Evolutionary conservation across 2,113 vertebrate species (phyloP).

Genomic region (Aythya baeri): DNA sequence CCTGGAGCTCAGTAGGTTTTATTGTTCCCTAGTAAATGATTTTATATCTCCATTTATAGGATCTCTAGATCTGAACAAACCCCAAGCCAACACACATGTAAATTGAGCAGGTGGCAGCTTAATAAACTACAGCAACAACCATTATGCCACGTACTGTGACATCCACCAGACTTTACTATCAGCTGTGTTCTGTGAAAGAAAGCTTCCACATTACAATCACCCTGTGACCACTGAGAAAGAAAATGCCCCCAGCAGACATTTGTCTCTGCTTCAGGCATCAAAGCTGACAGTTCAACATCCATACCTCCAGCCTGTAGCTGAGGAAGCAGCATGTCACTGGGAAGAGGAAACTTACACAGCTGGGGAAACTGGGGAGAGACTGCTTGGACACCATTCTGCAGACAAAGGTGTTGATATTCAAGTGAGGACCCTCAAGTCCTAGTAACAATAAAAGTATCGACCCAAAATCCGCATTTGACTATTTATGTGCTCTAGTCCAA

Average conservation of each 20-base stretch:
- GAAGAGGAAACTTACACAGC: not conserved
- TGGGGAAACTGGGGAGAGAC: no score
- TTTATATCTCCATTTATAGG: not conserved
- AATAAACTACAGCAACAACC: not conserved
- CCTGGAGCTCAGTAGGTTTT: not conserved
- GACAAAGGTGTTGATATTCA: not conserved
- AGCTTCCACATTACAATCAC: not conserved
- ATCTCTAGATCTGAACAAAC: not conserved
- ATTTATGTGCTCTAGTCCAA: not conserved
- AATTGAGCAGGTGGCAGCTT: not conserved
- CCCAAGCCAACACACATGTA: not conserved
- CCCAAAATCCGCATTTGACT: not conserved
- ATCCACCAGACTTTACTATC: not conserved
- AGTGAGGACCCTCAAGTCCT: not conserved
- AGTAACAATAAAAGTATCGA: not conserved
- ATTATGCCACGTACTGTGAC: not conserved
- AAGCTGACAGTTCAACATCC: not conserved
- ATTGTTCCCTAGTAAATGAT: not conserved
- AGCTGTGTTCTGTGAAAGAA: not conserved
- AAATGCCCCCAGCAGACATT: not conserved
- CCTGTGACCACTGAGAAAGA: not conserved
- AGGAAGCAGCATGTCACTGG: not conserved
- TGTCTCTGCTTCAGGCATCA: not conserved
- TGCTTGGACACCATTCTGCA: not conserved
- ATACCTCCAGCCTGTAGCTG: not conserved